Evolutionary conservation across 1,140 invertebrate genomes (phyloP).

Genomic region (Gonatopus flavifemur): DNA sequence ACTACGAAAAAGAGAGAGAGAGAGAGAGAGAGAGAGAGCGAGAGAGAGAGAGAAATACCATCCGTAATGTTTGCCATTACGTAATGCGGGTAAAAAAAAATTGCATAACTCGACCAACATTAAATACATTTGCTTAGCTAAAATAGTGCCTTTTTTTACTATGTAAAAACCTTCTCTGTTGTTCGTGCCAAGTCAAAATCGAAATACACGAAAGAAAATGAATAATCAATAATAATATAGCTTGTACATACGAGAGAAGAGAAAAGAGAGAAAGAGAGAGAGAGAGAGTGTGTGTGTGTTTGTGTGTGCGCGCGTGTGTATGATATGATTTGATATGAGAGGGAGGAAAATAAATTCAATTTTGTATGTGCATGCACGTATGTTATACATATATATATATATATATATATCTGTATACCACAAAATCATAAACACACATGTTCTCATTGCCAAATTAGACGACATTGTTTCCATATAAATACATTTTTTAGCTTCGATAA

Average conservation of each 20-base stretch:
- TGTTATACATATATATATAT: neutral
- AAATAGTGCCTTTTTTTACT: slow-evolving; percentile 39
- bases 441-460: too few relatives aligned
- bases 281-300: neutral
- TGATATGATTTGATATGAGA: too few relatives aligned
- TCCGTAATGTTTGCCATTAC: slow-evolving; percentile 5
- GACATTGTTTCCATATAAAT: too few relatives aligned
- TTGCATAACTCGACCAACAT: slow-evolving; percentile 20
- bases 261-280: neutral
- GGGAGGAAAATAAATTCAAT: too few relatives aligned
- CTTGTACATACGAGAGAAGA: neutral
- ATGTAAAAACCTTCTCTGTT: slow-evolving; percentile 37
- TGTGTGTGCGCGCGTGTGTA: too few relatives aligned
- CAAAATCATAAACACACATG: too few relatives aligned
- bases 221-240: too few relatives aligned
- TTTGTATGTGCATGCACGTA: too few relatives aligned
- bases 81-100: slow-evolving; percentile 16
- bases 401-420: slow-evolving; percentile 5
- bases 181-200: slow-evolving; percentile 36
- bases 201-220: slow-evolving; percentile 17
- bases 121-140: slow-evolving; percentile 36
- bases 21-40: slow-evolving; percentile 2
- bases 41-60: slow-evolving; percentile 7
- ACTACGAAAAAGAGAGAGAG: neutral
- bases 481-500: too few relatives aligned